A percentile compares a stretch with the other conserved stretches of the same genome.
These are phyloP conservation scores for Pelagia noctiluca DNA, from an alignment of 30 jellyfish, hydroid and myxozoan genomes.

Conservation along the genomic window DNA sequence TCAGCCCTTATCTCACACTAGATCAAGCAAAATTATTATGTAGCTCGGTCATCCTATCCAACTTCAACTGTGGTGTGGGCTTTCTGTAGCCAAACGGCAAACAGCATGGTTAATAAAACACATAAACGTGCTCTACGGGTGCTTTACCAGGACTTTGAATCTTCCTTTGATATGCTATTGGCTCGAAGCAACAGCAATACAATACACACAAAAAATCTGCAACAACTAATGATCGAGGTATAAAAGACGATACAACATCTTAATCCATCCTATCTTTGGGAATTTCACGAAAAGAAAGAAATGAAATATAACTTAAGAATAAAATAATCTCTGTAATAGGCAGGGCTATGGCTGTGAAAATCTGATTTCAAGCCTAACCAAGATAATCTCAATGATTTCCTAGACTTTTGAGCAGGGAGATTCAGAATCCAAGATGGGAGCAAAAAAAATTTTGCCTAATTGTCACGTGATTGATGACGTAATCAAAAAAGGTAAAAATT, in stretches of 20 bases:
- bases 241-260: conserved; percentile 36
- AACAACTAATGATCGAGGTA: conserved; percentile 43
- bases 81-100: conserved; percentile 33
- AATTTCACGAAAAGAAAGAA: conserved; percentile 44
- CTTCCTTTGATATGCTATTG: conserved; percentile 21
- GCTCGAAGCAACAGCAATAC: conserved; percentile 24
- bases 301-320: conserved; percentile 30
- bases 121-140: conserved; percentile 51
- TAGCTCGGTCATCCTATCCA: conserved; percentile 12
- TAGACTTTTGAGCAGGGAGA: no score
- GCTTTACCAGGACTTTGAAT: conserved; percentile 48
- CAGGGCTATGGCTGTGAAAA: no score
- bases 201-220: conserved; percentile 27
- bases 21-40: conserved; percentile 37
- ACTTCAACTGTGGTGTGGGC: conserved; percentile 56
- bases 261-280: conserved; percentile 53
- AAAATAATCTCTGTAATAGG: conserved; percentile 3
- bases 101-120: conserved; percentile 18
- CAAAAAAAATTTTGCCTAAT: no score
- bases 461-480: no score
- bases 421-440: no score
- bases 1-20: neutral
- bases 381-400: no score
- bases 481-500: no score
- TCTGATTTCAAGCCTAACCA: no score